Percentiles rank a stretch among this genome's conserved stretches.
Conservation (phyloP, 1,140 invertebrate genomes). For the Leptinotarsa texana region DNA sequence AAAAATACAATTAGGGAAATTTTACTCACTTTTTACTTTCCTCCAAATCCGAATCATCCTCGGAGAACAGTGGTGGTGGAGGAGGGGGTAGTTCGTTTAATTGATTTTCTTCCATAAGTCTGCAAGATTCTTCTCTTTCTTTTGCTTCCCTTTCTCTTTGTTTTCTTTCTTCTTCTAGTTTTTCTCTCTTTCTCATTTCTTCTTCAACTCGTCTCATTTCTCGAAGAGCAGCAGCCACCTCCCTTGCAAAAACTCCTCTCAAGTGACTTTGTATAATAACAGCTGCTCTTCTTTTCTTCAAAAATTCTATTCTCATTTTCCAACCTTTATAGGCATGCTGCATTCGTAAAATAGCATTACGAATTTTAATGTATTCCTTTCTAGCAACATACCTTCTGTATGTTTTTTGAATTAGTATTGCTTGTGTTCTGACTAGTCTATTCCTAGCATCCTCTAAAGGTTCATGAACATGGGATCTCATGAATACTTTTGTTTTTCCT, state of each 20-base stretch:
- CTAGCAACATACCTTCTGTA: slow-evolving; percentile 68
- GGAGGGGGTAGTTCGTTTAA: slow-evolving; percentile 36
- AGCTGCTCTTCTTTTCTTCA: slow-evolving; percentile 80
- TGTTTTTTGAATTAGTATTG: slow-evolving; percentile 79
- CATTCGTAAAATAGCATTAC: slow-evolving; percentile 75
- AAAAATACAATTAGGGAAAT: background rate
- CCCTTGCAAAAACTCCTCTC: slow-evolving; percentile 86
- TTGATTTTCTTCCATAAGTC: slow-evolving; percentile 34
- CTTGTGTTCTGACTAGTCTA: slow-evolving; percentile 69
- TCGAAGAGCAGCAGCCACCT: slow-evolving; percentile 79
- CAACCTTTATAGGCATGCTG: slow-evolving; percentile 88
- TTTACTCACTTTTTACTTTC: slow-evolving; percentile 59
- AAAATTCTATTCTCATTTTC: slow-evolving; percentile 81
- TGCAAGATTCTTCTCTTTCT: slow-evolving; percentile 48
- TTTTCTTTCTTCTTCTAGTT: slow-evolving; percentile 67
- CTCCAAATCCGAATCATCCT: slow-evolving; percentile 52
- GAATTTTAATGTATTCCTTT: slow-evolving; percentile 70
- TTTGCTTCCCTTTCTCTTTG: slow-evolving; percentile 55
- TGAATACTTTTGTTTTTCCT: slow-evolving; percentile 88
- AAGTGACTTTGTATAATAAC: slow-evolving; percentile 88
- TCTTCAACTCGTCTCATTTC: slow-evolving; percentile 92
- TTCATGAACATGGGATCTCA: slow-evolving; percentile 82
- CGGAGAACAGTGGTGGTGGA: slow-evolving; percentile 18
- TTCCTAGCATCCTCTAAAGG: slow-evolving; percentile 82
- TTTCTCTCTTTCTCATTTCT: slow-evolving; percentile 76